phyloP scores from a whole-genome alignment of 1,140 invertebrate species.

The Aphaenogaster ashmeadi region DNA sequence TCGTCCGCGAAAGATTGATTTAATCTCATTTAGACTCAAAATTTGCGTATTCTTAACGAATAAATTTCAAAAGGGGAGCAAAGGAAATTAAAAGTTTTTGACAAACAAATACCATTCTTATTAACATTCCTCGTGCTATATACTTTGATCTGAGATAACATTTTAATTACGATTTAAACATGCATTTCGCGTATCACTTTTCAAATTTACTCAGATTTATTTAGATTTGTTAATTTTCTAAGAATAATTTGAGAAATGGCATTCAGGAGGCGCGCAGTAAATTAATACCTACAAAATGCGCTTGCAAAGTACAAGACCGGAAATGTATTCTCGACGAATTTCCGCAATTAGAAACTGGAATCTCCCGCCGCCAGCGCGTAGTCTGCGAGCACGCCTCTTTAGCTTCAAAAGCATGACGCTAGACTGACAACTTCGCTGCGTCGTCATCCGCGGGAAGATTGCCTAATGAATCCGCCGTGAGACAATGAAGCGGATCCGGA shows the following conservation, averaged over 20 bases:
- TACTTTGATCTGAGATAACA: background rate
- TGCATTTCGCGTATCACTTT: background rate
- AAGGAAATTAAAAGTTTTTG: background rate
- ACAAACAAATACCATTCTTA: constrained; percentile 2
- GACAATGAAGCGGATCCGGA: constrained; percentile 68
- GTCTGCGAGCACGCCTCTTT: constrained; percentile 25
- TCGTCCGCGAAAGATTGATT: constrained; percentile 1
- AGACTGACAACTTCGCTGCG: constrained; percentile 53
- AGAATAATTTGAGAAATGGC: background rate
- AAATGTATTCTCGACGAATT: constrained; percentile 31
- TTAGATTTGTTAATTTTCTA: background rate
- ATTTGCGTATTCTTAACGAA: constrained; percentile 2
- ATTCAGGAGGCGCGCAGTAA: background rate
- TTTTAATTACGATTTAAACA: background rate
- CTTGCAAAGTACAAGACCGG: background rate
- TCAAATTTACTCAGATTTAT: background rate
- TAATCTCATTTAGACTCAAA: background rate
- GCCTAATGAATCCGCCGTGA: constrained; percentile 74
- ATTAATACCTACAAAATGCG: background rate
- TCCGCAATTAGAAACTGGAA: constrained; percentile 42
- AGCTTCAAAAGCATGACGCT: constrained; percentile 42
- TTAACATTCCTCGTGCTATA: background rate
- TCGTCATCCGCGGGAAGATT: constrained; percentile 59
- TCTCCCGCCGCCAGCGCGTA: background rate
- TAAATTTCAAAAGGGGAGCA: background rate